These are phyloP conservation scores for Eidolon helvum DNA, from an alignment of 2,113 vertebrate genomes.

Conservation along the genomic window DNA sequence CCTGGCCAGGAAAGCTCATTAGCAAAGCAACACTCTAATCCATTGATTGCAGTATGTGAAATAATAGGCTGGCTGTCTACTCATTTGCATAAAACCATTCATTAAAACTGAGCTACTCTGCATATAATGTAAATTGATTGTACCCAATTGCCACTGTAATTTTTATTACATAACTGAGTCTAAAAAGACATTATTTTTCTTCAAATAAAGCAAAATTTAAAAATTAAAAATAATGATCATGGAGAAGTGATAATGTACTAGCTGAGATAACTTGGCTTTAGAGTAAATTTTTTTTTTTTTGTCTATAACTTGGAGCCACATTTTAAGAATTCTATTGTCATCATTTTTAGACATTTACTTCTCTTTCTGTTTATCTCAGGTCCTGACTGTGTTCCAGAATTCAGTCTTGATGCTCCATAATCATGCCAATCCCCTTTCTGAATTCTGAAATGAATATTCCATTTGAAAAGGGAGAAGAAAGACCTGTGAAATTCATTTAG, in stretches of 20 bases:
- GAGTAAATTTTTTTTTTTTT: neutral
- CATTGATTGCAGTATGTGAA: slow-evolving; percentile 52
- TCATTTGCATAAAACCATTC: slow-evolving; percentile 48
- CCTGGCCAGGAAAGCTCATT: slow-evolving; percentile 24
- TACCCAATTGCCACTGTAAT: neutral
- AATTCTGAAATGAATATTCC: neutral
- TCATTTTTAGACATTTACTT: neutral
- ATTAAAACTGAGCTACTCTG: slow-evolving; percentile 45
- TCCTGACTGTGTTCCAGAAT: neutral
- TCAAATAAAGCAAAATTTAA: slow-evolving; percentile 16
- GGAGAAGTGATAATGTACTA: neutral
- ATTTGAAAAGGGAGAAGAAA: neutral
- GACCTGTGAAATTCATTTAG: neutral
- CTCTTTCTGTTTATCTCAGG: neutral
- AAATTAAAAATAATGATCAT: neutral
- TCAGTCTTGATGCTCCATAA: neutral
- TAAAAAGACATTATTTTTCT: slow-evolving; percentile 36
- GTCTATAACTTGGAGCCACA: neutral
- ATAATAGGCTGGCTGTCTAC: neutral
- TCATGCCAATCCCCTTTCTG: neutral
- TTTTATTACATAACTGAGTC: slow-evolving; percentile 27
- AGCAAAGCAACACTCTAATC: slow-evolving; percentile 19
- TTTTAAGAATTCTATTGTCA: slow-evolving; percentile 5
- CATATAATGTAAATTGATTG: slow-evolving; percentile 45
- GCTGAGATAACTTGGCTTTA: neutral